Evolutionary conservation across 2,888 invertebrate species (phyloP).

Genomic region (Tuta absoluta): DNA sequence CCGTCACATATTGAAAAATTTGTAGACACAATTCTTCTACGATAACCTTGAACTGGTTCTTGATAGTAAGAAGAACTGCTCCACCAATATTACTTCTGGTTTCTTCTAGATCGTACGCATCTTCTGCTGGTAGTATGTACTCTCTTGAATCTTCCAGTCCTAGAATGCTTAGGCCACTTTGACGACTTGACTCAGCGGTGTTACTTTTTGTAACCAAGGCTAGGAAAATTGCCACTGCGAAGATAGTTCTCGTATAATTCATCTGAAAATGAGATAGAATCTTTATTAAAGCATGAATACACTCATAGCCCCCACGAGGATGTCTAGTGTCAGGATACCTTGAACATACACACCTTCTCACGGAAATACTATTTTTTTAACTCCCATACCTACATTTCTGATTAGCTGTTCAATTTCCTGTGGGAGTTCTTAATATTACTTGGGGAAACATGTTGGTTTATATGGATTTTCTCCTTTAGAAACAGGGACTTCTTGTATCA

Average conservation of each 20-base stretch:
- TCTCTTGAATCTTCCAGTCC: conserved; percentile 28
- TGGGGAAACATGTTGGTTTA: too few relatives aligned
- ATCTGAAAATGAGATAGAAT: conserved; percentile 39
- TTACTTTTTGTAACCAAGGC: neutral
- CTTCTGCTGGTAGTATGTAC: conserved; percentile 24
- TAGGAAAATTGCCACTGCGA: conserved; percentile 11
- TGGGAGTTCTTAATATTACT: too few relatives aligned
- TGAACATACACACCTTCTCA: too few relatives aligned
- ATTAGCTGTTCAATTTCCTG: too few relatives aligned
- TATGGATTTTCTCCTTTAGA: too few relatives aligned
- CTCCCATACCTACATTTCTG: too few relatives aligned
- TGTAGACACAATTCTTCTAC: conserved; percentile 49
- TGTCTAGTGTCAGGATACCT: neutral
- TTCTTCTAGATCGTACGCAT: conserved; percentile 27
- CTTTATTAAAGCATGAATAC: neutral
- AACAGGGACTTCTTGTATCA: too few relatives aligned
- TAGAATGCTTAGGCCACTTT: conserved; percentile 11
- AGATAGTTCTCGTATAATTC: conserved; percentile 30
- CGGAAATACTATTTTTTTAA: too few relatives aligned
- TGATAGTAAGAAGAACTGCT: conserved; percentile 46
- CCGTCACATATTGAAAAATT: conserved; percentile 41
- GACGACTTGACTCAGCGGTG: conserved; percentile 1
- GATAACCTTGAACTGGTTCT: conserved; percentile 51
- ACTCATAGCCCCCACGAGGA: too few relatives aligned
- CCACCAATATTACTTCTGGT: conserved; percentile 38